A percentile compares a stretch with the other conserved stretches of the same genome.
phyloP scores from a whole-genome alignment of 1,140 invertebrate species.

The Zaprionus camerounensis region DNA sequence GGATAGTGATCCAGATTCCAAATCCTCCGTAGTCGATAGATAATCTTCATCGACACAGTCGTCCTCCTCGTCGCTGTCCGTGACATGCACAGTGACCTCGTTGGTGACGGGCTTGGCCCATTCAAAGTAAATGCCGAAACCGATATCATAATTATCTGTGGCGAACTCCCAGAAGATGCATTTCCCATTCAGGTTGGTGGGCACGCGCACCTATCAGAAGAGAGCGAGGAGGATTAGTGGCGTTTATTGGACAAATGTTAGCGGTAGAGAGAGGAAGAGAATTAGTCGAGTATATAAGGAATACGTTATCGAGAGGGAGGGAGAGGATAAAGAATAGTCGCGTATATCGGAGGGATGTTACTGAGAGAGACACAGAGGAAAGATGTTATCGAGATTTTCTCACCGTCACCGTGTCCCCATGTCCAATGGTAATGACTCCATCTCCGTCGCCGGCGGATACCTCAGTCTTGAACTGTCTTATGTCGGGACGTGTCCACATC shows the following conservation, averaged over 20 bases:
- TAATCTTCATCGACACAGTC: slow-evolving; percentile 86
- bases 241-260: too few relatives aligned
- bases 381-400: slow-evolving; percentile 6
- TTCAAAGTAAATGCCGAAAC: slow-evolving; percentile 99
- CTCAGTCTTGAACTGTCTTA: slow-evolving; percentile 95
- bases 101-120: slow-evolving; percentile 95
- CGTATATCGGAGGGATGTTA: too few relatives aligned
- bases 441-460: slow-evolving; percentile 96
- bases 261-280: too few relatives aligned
- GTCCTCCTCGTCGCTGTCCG: slow-evolving; percentile 92
- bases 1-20: slow-evolving; percentile 79
- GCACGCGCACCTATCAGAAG: slow-evolving; percentile 91
- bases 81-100: slow-evolving; percentile 94
- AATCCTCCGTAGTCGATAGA: slow-evolving; percentile 81
- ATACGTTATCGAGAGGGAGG: too few relatives aligned
- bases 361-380: too few relatives aligned
- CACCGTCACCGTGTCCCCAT: slow-evolving; percentile 98
- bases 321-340: too few relatives aligned
- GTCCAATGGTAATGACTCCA: slow-evolving; percentile 94
- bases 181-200: slow-evolving; percentile 96
- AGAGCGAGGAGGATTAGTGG: not conserved
- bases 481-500: slow-evolving; percentile 97
- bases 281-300: not conserved
- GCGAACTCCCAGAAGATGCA: slow-evolving; percentile 99
- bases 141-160: slow-evolving; percentile 99